Conservation (phyloP, 2,113 vertebrate genomes). For the Chlorodrepanis virens region DNA sequence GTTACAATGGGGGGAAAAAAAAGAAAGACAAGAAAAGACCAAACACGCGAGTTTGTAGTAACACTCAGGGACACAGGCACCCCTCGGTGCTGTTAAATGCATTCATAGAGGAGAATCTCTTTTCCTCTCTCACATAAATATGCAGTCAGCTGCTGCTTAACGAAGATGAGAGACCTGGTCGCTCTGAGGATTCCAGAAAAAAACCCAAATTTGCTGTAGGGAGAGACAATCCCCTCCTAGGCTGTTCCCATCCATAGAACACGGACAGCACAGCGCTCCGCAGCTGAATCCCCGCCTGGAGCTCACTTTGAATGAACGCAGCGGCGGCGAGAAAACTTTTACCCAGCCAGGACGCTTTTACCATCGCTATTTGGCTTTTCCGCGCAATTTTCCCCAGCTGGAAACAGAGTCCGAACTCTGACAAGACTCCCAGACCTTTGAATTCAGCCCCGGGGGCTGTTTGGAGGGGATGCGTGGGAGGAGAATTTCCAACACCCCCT, state of each 20-base stretch:
- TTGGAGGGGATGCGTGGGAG: not conserved
- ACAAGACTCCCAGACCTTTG: not conserved
- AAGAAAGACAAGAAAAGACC: not conserved
- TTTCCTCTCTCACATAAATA: not conserved
- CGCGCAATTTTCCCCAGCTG: not conserved
- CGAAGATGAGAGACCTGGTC: not conserved
- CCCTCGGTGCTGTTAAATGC: not conserved
- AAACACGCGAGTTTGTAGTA: not conserved
- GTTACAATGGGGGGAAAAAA: not conserved
- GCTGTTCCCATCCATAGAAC: accelerated
- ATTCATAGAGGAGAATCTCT: not conserved
- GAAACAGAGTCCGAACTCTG: not conserved
- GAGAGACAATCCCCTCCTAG: not conserved
- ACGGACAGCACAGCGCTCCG: accelerated
- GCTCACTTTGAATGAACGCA: not conserved
- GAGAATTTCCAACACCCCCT: not conserved
- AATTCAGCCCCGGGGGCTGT: not conserved
- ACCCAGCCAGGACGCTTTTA: not conserved
- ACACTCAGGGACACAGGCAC: accelerated
- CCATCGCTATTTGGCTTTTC: not conserved
- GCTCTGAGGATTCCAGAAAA: not conserved
- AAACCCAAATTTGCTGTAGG: not conserved
- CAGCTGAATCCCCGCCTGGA: not conserved
- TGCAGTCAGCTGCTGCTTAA: not conserved
- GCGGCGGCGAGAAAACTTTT: not conserved